Evolutionary conservation across 2,113 vertebrate species (phyloP).

Genomic region (Entomyzon cyanotis): DNA sequence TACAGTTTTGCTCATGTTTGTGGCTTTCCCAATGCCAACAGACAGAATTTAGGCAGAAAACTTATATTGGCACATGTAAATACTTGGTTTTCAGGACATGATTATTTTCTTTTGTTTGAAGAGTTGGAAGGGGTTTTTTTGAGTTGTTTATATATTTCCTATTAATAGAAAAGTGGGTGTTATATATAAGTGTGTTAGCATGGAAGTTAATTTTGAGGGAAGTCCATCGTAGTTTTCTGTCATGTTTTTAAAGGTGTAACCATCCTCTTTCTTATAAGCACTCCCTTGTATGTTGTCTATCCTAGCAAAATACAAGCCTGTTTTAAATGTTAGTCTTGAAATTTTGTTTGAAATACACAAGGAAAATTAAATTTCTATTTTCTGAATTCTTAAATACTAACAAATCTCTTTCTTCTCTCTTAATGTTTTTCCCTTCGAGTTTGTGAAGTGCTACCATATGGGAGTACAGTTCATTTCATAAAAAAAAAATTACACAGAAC

Average conservation of each 20-base stretch:
- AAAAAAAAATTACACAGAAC: not conserved
- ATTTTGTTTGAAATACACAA: not conserved
- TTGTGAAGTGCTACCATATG: not conserved
- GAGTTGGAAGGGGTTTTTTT: not conserved
- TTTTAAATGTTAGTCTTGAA: not conserved
- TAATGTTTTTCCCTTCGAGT: not conserved
- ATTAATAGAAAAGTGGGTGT: not conserved
- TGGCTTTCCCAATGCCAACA: not conserved
- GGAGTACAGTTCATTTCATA: not conserved
- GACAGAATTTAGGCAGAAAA: not conserved
- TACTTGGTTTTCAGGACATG: not conserved
- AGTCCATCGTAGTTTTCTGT: not conserved
- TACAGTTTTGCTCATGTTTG: not conserved
- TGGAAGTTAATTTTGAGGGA: not conserved
- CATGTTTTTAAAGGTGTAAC: not conserved
- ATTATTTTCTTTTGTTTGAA: not conserved
- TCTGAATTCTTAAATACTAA: not conserved
- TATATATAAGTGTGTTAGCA: not conserved
- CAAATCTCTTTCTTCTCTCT: not conserved
- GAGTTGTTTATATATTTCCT: not conserved
- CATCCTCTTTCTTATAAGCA: not conserved
- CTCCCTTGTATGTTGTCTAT: not conserved
- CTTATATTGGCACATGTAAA: accelerated
- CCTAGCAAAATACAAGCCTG: not conserved
- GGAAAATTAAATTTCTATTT: not conserved